Percentiles rank a stretch among this genome's conserved stretches.
Conservation (phyloP, 92 coral and sea anemone species). For the Blastomussa wellsi region DNA sequence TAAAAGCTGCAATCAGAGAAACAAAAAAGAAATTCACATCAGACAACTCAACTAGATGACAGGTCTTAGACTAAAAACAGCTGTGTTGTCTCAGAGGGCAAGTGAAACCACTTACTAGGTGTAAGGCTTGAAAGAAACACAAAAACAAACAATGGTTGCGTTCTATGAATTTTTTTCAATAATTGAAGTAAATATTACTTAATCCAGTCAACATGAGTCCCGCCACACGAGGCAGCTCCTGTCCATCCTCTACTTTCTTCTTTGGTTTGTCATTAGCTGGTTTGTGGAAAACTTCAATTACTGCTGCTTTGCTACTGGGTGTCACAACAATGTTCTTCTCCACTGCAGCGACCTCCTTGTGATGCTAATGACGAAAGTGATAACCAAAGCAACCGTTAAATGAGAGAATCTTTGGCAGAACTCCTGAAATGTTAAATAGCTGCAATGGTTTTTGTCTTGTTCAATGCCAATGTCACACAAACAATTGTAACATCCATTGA, state of each 20-base stretch:
- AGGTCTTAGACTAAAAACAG: neutral
- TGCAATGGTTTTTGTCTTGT: neutral
- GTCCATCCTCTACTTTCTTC: slow-evolving; percentile 79
- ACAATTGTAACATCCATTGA: too few relatives aligned
- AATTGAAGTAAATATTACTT: slow-evolving; percentile 70
- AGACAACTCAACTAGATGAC: neutral
- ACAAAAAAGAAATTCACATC: neutral
- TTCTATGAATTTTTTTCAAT: neutral
- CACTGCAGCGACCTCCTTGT: slow-evolving; percentile 83
- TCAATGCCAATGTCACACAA: neutral
- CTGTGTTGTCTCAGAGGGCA: neutral
- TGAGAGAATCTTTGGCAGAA: neutral
- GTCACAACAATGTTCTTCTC: slow-evolving; percentile 79
- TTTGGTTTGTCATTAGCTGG: slow-evolving; percentile 57
- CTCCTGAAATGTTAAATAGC: neutral
- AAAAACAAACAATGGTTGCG: neutral
- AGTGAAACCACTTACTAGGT: too few relatives aligned
- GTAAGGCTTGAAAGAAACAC: neutral
- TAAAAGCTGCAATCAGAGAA: slow-evolving; percentile 62
- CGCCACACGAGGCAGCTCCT: slow-evolving; percentile 83
- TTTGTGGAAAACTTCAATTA: slow-evolving; percentile 68
- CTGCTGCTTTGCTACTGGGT: slow-evolving; percentile 87
- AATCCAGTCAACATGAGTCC: slow-evolving; percentile 80
- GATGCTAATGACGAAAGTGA: slow-evolving; percentile 49
- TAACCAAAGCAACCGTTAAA: neutral